Evolutionary conservation across 2,113 vertebrate genomes (phyloP), one percentile per base, ranked within the genome.

Genomic region (Phylloscopus trochiloides): DNA sequence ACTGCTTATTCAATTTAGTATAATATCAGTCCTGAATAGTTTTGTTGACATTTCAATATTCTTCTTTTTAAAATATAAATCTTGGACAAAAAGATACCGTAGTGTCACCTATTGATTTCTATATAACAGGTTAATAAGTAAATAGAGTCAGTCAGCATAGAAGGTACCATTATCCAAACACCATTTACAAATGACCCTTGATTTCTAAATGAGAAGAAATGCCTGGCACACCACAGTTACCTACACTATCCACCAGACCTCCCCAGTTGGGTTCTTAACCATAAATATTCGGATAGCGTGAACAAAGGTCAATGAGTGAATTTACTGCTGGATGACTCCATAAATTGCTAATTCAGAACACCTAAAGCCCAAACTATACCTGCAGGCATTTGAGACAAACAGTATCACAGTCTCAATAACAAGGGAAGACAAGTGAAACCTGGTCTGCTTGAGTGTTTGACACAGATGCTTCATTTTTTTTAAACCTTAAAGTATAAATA

Each of bases 261-360:
- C 62, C 58, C 32, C 67, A 48, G 26, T 14, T 76, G 86, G 38
- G 40, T 86, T 77, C 48, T 74, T 52, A 59, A 55, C 55, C 42
- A 83, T 63, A 95, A 94, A 92, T 24, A 91, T 26, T 70, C 0
- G 1, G 32, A 32, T 36, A 66, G 78, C 62, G 83, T 0, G 51
- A 79, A 73, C 70, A 81, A 80, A 94, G 93, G 88, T 92, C 92
- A 93, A 59, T 51, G 87, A 54, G 63, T 80, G 85, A 92, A 92
- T 80, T 91, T 90, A 96, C 68, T 72, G 62, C 48, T 88, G 76
- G 79, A 48, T 84, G 67, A 94, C 78, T 96, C 63, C 45, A 87
- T 92, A 94, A 96, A 92, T 92, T 81, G 73, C 82, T 94, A 68
- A 86, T 80, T 78, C 79, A 34, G 28, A 61, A 78, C 59, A 84